Evolutionary conservation across 2,113 vertebrate genomes (phyloP).

Genomic region (Mastomys coucha): DNA sequence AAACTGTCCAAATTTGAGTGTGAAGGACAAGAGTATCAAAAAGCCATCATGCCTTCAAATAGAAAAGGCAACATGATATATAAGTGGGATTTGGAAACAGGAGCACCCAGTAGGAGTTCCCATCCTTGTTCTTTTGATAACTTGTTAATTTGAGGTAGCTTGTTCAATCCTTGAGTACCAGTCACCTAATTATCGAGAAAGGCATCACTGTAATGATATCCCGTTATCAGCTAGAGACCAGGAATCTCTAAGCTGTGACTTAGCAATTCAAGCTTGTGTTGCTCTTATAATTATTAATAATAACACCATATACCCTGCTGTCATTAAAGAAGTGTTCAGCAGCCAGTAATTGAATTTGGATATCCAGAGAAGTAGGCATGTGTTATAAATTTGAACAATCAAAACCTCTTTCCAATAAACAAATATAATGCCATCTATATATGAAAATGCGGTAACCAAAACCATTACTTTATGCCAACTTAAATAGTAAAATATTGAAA

Average conservation of each 20-base stretch:
- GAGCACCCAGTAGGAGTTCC: background rate
- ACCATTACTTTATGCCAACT: background rate
- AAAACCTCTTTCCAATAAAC: background rate
- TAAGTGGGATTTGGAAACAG: background rate
- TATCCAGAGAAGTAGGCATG: background rate
- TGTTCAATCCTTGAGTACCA: background rate
- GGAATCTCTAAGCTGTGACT: background rate
- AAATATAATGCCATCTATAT: background rate
- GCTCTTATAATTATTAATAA: background rate
- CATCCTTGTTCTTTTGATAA: background rate
- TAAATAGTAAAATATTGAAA: background rate
- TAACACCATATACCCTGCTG: background rate
- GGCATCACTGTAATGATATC: background rate
- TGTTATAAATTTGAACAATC: background rate
- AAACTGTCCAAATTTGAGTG: background rate
- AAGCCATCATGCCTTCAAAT: background rate
- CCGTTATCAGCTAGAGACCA: background rate
- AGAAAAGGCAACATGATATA: background rate
- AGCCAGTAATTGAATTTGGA: conserved; percentile 4
- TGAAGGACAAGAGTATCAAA: background rate
- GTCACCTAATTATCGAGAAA: background rate
- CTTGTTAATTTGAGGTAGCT: background rate
- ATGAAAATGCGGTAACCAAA: background rate
- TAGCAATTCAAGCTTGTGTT: background rate
- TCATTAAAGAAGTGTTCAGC: conserved; percentile 4